Percentiles rank a stretch among this genome's conserved stretches.
Conservation (phyloP, 2,797 vertebrate genomes). For the Monodelphis domestica region DNA sequence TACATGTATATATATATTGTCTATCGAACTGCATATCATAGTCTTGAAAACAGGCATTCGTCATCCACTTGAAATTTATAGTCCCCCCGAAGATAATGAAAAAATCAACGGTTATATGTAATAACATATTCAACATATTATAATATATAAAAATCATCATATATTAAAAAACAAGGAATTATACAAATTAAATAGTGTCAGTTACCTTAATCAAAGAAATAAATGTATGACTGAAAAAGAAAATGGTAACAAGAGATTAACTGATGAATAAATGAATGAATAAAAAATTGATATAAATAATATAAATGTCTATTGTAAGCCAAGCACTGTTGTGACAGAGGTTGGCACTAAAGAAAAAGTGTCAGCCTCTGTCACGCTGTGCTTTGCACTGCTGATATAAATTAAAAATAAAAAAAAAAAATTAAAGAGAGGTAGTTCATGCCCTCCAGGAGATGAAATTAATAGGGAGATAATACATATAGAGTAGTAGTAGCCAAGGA, state of each 20-base stretch:
- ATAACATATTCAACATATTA: not conserved
- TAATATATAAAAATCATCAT: too few species aligned
- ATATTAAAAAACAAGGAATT: not conserved
- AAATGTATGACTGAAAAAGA: not conserved
- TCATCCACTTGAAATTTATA: not conserved
- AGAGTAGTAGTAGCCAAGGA: not conserved
- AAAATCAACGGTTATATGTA: not conserved
- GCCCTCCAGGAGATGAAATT: not conserved
- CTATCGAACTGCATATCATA: not conserved
- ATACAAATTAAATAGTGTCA: not conserved
- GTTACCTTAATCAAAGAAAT: not conserved
- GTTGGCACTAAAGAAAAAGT: too few species aligned
- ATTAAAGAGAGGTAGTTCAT: not conserved
- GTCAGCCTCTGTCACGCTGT: too few species aligned
- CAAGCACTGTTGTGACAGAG: too few species aligned
- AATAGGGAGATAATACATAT: too few species aligned
- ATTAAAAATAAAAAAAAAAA: too few species aligned
- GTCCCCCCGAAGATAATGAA: not conserved
- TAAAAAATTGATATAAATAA: not conserved
- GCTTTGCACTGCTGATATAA: not conserved
- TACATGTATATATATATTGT: too few species aligned
- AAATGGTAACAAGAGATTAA: not conserved
- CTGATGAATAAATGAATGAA: not conserved
- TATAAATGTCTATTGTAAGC: not conserved
- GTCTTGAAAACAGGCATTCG: not conserved